Conservation (phyloP, 2,797 vertebrate species). For the Selene dorsalis region DNA sequence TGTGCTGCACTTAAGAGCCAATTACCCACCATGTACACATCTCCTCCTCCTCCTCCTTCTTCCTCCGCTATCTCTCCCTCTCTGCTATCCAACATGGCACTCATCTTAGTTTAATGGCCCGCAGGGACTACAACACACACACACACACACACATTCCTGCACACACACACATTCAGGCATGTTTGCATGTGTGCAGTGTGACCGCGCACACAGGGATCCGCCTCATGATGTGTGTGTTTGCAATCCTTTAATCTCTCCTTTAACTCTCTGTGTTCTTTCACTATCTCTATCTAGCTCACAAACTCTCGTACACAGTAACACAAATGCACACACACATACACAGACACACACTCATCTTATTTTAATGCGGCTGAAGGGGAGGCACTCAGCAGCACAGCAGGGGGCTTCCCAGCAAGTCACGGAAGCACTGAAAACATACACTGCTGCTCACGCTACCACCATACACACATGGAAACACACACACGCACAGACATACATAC, state of each 20-base stretch:
- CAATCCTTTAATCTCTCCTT: conserved; percentile 68
- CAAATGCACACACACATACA: conserved; percentile 9
- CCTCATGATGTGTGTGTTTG: conserved; percentile 59
- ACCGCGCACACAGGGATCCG: conserved; percentile 19
- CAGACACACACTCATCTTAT: conserved; percentile 80
- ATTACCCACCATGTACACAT: conserved; percentile 82
- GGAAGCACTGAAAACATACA: conserved; percentile 82
- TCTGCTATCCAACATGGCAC: conserved; percentile 73
- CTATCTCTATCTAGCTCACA: conserved; percentile 37
- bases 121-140: conserved; percentile 48
- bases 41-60: conserved; percentile 64
- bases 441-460: conserved; percentile 76
- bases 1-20: conserved; percentile 84
- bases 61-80: conserved; percentile 64
- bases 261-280: conserved; percentile 58
- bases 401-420: conserved; percentile 84
- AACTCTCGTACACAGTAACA: conserved; percentile 39
- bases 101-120: conserved; percentile 82
- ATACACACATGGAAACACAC: conserved; percentile 55
- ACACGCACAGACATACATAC: conserved; percentile 32
- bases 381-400: conserved; percentile 83
- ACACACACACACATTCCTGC: conserved; percentile 17
- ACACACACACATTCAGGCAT: conserved; percentile 10
- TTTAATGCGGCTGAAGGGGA: conserved; percentile 85
- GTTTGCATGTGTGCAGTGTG: conserved; percentile 48